Evolutionary conservation across 2,888 invertebrate species (phyloP).

Genomic region (Apamea epomidion): DNA sequence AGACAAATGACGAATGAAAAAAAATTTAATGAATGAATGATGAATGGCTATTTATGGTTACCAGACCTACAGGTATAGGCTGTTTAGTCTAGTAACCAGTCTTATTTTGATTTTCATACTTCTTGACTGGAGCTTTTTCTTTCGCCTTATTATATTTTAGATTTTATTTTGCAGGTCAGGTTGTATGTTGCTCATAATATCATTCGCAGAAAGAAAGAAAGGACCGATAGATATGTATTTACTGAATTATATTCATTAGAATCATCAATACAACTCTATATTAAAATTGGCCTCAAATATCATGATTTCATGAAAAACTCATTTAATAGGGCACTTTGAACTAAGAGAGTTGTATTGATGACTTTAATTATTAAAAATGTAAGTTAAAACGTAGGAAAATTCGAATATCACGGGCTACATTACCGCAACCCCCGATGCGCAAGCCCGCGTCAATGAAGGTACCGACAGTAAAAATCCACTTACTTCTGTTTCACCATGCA

Average conservation of each 20-base stretch:
- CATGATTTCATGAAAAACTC: not conserved
- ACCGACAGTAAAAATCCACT: constrained; percentile 66
- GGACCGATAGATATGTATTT: not conserved
- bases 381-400: not conserved
- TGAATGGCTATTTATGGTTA: not conserved
- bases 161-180: not conserved
- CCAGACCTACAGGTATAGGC: not conserved
- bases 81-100: not conserved
- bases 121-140: not conserved
- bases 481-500: constrained; percentile 89
- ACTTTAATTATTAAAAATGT: not conserved
- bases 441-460: not conserved
- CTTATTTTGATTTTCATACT: not conserved
- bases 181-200: not conserved
- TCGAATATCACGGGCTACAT: not conserved
- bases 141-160: not conserved
- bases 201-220: not conserved
- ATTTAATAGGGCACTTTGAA: not conserved
- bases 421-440: not conserved
- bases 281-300: not conserved
- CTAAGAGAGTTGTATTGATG: not conserved
- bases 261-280: not conserved
- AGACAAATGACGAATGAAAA: no score
- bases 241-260: not conserved
- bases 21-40: no score